Conservation (phyloP, 2,797 vertebrate species). For the Spondyliosoma cantharus region DNA sequence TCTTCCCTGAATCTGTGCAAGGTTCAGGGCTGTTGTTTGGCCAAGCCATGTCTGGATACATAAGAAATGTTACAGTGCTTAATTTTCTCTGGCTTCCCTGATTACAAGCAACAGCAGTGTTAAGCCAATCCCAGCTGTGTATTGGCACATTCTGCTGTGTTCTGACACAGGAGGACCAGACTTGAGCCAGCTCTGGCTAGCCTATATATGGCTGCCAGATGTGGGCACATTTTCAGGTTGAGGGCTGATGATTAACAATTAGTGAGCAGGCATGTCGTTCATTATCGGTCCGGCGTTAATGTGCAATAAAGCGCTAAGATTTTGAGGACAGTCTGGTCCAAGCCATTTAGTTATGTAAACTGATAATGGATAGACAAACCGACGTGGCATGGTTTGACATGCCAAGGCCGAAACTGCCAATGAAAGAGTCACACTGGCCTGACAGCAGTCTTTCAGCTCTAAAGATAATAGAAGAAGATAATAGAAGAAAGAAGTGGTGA, state of each 20-base stretch:
- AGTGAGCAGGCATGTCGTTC: not conserved
- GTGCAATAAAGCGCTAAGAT: not conserved
- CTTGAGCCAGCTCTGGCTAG: not conserved
- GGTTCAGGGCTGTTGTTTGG: not conserved
- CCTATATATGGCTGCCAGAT: not conserved
- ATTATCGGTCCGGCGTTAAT: not conserved
- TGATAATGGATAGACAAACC: too few species aligned
- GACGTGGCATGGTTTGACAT: too few species aligned
- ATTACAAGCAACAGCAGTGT: slow-evolving; percentile 1
- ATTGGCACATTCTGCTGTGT: not conserved
- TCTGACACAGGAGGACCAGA: slow-evolving; percentile 8
- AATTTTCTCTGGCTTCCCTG: not conserved
- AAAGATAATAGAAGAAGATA: not conserved
- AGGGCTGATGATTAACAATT: slow-evolving; percentile 5
- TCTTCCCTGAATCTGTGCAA: not conserved
- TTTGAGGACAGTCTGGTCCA: not conserved
- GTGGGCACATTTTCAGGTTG: not conserved
- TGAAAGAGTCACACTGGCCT: not conserved
- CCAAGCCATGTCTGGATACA: not conserved
- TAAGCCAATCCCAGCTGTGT: not conserved
- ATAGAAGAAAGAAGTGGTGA: not conserved
- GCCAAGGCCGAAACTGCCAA: too few species aligned
- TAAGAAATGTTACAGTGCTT: slow-evolving; percentile 7
- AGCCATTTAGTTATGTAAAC: not conserved
- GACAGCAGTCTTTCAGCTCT: not conserved